A percentile compares a stretch with the other conserved stretches of the same genome.
These are phyloP conservation scores for Lomographa bimaculata DNA, from an alignment of 2,888 invertebrate genomes.

Conservation along the genomic window DNA sequence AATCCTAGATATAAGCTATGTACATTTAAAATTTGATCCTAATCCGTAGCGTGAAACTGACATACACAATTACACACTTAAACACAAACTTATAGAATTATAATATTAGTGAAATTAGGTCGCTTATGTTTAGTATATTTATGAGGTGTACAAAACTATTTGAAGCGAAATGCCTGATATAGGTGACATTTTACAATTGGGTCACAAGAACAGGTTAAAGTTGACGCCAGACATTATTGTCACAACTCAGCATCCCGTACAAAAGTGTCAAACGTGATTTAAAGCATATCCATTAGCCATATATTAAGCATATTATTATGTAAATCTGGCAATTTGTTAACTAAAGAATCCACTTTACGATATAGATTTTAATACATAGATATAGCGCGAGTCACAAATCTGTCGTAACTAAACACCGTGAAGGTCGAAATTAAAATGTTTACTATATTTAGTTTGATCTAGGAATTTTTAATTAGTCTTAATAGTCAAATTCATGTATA, in stretches of 20 bases:
- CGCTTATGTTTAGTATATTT: no score
- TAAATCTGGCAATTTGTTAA: conserved; percentile 28
- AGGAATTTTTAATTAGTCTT: conserved; percentile 9
- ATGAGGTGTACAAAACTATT: no score
- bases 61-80: no score
- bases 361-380: conserved; percentile 21
- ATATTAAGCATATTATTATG: conserved; percentile 27
- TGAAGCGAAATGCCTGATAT: no score
- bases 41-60: no score
- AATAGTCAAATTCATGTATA: conserved; percentile 2
- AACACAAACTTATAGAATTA: no score
- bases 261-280: conserved; percentile 16
- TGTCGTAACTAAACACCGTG: conserved; percentile 23
- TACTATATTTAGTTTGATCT: conserved; percentile 14
- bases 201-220: conserved; percentile 18
- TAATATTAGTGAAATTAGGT: no score
- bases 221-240: conserved; percentile 12
- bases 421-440: conserved; percentile 21
- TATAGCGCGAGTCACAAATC: conserved; percentile 10
- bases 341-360: conserved; percentile 26
- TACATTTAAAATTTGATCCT: no score
- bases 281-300: conserved; percentile 20
- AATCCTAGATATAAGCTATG: no score
- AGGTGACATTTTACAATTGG: no score
- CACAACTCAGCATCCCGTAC: conserved; percentile 20